Conservation (phyloP, 2,888 invertebrate species). For the Icerya purchasi region DNA sequence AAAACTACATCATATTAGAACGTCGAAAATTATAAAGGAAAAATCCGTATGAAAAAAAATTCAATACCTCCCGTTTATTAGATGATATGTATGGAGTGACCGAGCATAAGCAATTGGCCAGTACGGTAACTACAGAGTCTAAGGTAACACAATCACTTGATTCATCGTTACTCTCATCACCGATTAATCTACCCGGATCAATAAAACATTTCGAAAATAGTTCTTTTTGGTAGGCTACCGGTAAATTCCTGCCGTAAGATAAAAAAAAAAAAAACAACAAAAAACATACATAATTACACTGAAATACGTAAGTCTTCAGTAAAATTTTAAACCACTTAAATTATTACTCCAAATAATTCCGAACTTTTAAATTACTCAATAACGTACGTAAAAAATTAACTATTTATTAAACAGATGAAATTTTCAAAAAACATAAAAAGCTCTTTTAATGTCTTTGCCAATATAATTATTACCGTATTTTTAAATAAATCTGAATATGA, state of each 20-base stretch:
- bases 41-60: background rate
- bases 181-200: conserved; percentile 19
- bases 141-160: background rate
- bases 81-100: background rate
- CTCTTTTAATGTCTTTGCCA: too few species aligned
- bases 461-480: too few species aligned
- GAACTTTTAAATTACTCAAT: too few species aligned
- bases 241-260: conserved; percentile 33
- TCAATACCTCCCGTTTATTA: background rate
- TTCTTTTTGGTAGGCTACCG: conserved; percentile 32
- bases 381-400: too few species aligned
- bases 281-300: background rate
- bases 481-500: too few species aligned
- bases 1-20: too few species aligned
- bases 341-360: too few species aligned
- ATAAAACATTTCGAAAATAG: conserved; percentile 30
- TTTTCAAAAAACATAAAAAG: too few species aligned
- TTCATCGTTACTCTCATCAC: background rate
- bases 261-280: conserved; percentile 16
- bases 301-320: too few species aligned
- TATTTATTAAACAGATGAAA: too few species aligned
- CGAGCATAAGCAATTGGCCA: background rate
- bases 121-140: background rate
- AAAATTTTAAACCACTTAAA: too few species aligned
- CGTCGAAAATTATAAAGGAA: too few species aligned